Conservation (phyloP, 2,888 invertebrate species). For the Lomographa bimaculata region DNA sequence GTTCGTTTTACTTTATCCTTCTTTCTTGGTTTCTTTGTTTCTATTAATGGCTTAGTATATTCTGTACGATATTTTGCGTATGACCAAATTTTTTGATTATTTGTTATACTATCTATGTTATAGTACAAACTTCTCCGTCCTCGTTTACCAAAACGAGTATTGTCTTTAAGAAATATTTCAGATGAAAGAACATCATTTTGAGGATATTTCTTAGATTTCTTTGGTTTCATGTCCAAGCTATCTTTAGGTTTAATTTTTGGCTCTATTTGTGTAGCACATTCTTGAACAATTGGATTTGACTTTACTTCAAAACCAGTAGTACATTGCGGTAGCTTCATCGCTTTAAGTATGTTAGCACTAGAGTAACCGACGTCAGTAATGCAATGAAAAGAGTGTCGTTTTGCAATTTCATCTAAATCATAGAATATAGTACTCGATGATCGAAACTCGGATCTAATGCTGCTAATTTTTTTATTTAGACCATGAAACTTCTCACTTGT, state of each 20-base stretch:
- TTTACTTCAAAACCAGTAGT: constrained; percentile 45
- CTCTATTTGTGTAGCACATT: constrained; percentile 57
- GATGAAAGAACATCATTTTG: constrained; percentile 49
- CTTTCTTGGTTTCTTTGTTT: constrained; percentile 51
- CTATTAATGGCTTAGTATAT: constrained; percentile 50
- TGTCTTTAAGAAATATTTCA: constrained; percentile 60
- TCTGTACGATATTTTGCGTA: constrained; percentile 63
- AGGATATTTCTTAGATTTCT: constrained; percentile 40
- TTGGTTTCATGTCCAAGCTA: constrained; percentile 44
- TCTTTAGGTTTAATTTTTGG: constrained; percentile 45
- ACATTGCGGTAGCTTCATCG: constrained; percentile 33
- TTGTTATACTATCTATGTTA: constrained; percentile 39
- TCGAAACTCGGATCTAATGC: constrained; percentile 38
- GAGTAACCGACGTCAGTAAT: constrained; percentile 44
- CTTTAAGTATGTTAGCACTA: constrained; percentile 45
- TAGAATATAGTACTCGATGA: constrained; percentile 70
- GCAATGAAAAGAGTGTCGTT: constrained; percentile 62
- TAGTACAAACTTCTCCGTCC: constrained; percentile 33
- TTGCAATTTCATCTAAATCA: constrained; percentile 65
- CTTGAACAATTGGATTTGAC: constrained; percentile 56
- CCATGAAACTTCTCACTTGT: constrained; percentile 58
- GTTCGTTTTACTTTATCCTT: constrained; percentile 44
- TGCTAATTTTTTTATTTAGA: constrained; percentile 47
- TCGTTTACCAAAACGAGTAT: constrained; percentile 34
- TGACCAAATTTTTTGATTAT: constrained; percentile 61